A percentile compares a stretch with the other conserved stretches of the same genome.
Conservation (phyloP, 1,140 invertebrate species). For the Akabosia matsudoensis region DNA sequence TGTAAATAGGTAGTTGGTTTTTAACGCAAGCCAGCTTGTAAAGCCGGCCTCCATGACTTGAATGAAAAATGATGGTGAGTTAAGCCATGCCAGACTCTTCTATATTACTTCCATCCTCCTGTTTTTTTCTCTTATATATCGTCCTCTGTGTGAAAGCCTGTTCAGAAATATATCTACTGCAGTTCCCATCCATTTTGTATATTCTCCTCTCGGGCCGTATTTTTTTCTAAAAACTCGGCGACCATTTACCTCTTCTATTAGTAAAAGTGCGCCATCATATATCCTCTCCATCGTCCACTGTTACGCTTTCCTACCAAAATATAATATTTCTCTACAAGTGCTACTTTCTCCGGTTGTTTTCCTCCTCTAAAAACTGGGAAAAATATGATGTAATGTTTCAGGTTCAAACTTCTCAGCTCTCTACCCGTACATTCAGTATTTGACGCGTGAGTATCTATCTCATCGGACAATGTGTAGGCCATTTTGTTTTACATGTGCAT, state of each 20-base stretch:
- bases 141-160: too few relatives aligned
- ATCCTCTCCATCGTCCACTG: neutral
- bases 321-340: neutral
- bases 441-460: slow-evolving; percentile 61
- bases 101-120: slow-evolving; percentile 19
- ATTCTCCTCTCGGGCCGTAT: too few relatives aligned
- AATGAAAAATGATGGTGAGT: slow-evolving; percentile 48
- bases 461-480: slow-evolving; percentile 23
- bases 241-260: too few relatives aligned
- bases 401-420: slow-evolving; percentile 62
- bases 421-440: slow-evolving; percentile 64
- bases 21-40: neutral
- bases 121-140: neutral
- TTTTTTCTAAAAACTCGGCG: too few relatives aligned
- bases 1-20: too few relatives aligned
- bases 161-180: too few relatives aligned
- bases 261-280: slow-evolving; percentile 5
- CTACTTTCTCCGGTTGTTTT: neutral
- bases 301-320: too few relatives aligned
- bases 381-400: slow-evolving; percentile 52
- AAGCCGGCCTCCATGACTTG: slow-evolving; percentile 16
- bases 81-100: slow-evolving; percentile 37
- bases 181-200: too few relatives aligned
- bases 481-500: slow-evolving; percentile 37
- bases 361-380: slow-evolving; percentile 13